These are phyloP conservation scores for Orientallactaga sibirica DNA, from an alignment of 2,797 vertebrate genomes.

Conservation along the genomic window DNA sequence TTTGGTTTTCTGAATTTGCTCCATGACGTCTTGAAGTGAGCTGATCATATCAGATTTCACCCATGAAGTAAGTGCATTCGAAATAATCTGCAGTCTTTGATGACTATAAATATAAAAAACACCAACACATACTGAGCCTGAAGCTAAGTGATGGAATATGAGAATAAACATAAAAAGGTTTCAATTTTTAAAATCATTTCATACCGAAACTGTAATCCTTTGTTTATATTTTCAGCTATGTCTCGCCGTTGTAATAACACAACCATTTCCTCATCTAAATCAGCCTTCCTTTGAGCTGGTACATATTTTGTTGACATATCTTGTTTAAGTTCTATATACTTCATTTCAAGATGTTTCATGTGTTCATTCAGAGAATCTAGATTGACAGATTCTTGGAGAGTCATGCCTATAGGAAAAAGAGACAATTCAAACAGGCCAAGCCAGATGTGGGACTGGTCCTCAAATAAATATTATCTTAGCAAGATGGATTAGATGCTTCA, in stretches of 20 bases:
- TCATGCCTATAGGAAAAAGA: conserved; percentile 86
- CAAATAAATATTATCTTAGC: conserved; percentile 7
- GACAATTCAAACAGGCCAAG: conserved; percentile 34
- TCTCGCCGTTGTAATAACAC: conserved; percentile 82
- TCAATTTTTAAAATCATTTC: conserved; percentile 52
- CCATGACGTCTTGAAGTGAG: conserved; percentile 86
- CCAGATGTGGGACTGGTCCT: not conserved
- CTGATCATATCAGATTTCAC: conserved; percentile 78
- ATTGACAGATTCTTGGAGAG: conserved; percentile 85
- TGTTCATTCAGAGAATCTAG: conserved; percentile 84
- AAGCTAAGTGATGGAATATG: not conserved
- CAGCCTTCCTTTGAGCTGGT: conserved; percentile 83
- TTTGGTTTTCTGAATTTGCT: conserved; percentile 80
- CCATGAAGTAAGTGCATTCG: conserved; percentile 85
- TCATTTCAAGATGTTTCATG: conserved; percentile 84
- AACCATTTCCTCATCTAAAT: conserved; percentile 86
- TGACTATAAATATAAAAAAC: conserved; percentile 84
- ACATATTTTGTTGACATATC: conserved; percentile 85
- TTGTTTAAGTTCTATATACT: conserved; percentile 81
- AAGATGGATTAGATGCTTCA: not conserved
- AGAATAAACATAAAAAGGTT: conserved; percentile 57
- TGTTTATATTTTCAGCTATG: conserved; percentile 83
- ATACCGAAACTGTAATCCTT: conserved; percentile 87
- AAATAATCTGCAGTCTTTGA: conserved; percentile 85
- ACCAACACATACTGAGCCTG: not conserved